Base-by-base conservation (phyloP, 2,113 vertebrate species). In the Tamias sibiricus region DNA sequence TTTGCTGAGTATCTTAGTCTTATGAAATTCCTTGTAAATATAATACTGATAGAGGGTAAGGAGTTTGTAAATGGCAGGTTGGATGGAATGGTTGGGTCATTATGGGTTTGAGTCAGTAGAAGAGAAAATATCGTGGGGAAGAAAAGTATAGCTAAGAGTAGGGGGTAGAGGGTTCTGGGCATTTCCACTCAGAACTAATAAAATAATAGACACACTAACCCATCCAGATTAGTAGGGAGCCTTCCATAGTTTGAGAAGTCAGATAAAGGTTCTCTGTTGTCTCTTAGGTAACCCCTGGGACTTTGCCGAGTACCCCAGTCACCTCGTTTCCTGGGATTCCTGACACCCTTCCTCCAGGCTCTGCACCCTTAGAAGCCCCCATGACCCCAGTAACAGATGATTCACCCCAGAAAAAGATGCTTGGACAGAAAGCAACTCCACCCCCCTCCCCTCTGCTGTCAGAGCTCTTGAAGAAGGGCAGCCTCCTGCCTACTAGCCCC, bases 401-500 rank as follows among this genome's bases (percentile, higher is more conserved):
- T 98, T 99, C 99, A 94, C 99, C 99, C 96, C 99, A 99, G 99
- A 99, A 99, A 99, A 99, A 99, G 98, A 99, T 99, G 97, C 98
- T 99, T 94, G 98, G 98, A 98, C 99, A 99, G 98, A 99, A 99
- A 98, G 98, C 99, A 98, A 99, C 99, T 72, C 99, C 99, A 54
- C 99, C 99, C 74, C 99, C 99, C 87, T 99, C 99, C 96, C 99
- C 99, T 97, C 99, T 99, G 97, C 99, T 99, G 96, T 99, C 99
- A 97, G 99, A 99, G 98, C 99, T 99, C 98, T 99, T 99, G 98
- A 99, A 99, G 98, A 99, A 99, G 98, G 99, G 99, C 98, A 99
- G 99, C 99, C 99, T 99, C 96, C 99, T 99, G 98, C 99, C 99
- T 94, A 99, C 99, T 98, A 99, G 99, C 99, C 99, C 99, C 97